Conservation (phyloP, 2,888 invertebrate genomes). For the Cancer borealis region DNA sequence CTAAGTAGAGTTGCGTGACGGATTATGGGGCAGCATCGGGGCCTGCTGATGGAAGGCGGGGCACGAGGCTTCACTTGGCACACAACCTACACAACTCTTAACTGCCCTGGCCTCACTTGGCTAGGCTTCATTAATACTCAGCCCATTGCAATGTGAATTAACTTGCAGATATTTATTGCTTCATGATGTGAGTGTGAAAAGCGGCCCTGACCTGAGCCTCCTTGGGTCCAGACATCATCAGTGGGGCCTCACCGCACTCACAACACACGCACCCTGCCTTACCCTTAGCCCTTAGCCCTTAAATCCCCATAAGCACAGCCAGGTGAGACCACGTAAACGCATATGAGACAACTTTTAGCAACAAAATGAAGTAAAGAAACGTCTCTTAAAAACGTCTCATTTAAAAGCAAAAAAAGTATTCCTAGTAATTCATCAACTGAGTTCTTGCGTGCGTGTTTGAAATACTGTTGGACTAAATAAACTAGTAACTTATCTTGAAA, state of each 20-base stretch:
- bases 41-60: background rate
- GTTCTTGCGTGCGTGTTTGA: background rate
- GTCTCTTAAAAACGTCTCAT: background rate
- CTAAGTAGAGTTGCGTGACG: background rate
- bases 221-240: too few species aligned
- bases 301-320: background rate
- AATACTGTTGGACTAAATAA: background rate
- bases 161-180: slow-evolving; percentile 38
- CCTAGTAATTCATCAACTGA: background rate
- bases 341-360: background rate
- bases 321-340: background rate
- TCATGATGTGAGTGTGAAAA: slow-evolving; percentile 28
- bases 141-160: background rate
- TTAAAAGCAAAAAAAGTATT: background rate
- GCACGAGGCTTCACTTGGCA: background rate
- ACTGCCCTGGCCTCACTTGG: background rate
- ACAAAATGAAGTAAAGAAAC: background rate
- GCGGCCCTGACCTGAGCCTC: background rate
- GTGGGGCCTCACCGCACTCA: background rate
- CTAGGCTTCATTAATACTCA: background rate
- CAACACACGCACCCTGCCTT: background rate
- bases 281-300: too few species aligned
- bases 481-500: background rate
- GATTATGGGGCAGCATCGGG: background rate
- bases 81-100: background rate